phyloP scores from a whole-genome alignment of 2,888 invertebrate species.

The Microctonus brassicae region DNA sequence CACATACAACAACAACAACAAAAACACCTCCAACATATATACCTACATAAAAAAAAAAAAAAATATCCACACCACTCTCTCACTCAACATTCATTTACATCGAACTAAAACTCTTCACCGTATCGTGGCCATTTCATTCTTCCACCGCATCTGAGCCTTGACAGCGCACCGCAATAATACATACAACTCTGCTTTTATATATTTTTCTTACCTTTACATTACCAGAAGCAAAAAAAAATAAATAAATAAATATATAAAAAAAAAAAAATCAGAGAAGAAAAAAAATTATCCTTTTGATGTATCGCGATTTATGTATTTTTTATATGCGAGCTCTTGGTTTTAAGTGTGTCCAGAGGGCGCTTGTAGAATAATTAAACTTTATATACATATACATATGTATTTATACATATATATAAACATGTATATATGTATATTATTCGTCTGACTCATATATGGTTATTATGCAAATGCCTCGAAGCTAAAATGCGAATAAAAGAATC shows the following conservation, averaged over 20 bases:
- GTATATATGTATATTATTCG: too few relatives aligned
- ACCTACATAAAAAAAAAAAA: too few relatives aligned
- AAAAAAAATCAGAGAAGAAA: background rate
- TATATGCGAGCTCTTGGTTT: background rate
- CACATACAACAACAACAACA: background rate
- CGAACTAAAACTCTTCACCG: too few relatives aligned
- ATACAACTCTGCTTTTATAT: background rate
- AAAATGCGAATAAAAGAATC: background rate
- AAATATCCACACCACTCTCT: background rate
- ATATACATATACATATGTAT: background rate
- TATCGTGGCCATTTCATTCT: background rate
- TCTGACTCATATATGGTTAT: slow-evolving; percentile 14
- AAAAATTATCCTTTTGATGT: background rate
- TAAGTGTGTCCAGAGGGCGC: slow-evolving; percentile 14
- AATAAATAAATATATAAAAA: background rate
- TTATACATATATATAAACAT: background rate
- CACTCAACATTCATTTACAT: too few relatives aligned
- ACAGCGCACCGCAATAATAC: background rate
- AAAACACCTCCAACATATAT: background rate
- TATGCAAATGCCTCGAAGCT: slow-evolving; percentile 19
- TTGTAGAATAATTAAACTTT: slow-evolving; percentile 18
- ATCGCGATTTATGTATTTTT: slow-evolving; percentile 1
- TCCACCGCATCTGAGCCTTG: background rate
- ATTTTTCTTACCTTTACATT: background rate
- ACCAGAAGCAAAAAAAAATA: background rate